Conservation (phyloP, 2,888 invertebrate species). For the Sphaerophoria rueppellii region DNA sequence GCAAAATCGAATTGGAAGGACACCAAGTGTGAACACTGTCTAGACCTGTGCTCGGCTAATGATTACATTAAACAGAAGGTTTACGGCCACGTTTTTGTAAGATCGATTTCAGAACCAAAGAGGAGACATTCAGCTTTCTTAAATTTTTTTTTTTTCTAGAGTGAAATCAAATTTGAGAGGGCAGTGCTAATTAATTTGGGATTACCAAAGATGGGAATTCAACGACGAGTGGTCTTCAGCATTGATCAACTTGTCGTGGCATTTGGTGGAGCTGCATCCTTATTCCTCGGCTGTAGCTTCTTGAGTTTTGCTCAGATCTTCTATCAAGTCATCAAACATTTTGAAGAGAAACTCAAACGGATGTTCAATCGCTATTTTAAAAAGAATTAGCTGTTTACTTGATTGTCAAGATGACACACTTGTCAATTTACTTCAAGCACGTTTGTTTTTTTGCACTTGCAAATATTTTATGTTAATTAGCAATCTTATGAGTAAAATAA, state of each 20-base stretch:
- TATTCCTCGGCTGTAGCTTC: constrained; percentile 81
- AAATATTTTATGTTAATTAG: constrained; percentile 16
- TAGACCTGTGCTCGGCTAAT: constrained; percentile 77
- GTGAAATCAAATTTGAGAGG: constrained; percentile 75
- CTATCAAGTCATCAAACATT: constrained; percentile 48
- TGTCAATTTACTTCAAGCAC: constrained; percentile 17
- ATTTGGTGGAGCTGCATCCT: constrained; percentile 80
- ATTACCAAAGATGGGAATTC: constrained; percentile 78
- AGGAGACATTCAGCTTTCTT: too few species aligned
- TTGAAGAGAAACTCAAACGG: constrained; percentile 20
- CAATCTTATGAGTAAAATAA: neutral
- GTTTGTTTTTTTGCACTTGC: neutral
- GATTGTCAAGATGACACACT: constrained; percentile 15
- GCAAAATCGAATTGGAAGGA: constrained; percentile 76
- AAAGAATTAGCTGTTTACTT: constrained; percentile 31
- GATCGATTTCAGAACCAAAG: neutral
- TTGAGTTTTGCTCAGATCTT: constrained; percentile 76
- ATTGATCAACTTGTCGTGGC: constrained; percentile 80
- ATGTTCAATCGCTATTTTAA: constrained; percentile 18
- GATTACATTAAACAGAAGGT: constrained; percentile 73
- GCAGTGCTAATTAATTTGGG: constrained; percentile 71
- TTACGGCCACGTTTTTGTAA: constrained; percentile 76
- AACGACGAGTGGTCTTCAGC: constrained; percentile 79
- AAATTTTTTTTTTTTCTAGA: constrained; percentile 72
- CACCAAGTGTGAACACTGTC: constrained; percentile 76